Percentiles rank a stretch among this genome's conserved stretches.
Evolutionary conservation across 2,797 vertebrate genomes (phyloP).

Genomic region (Bradypodion ventrale): DNA sequence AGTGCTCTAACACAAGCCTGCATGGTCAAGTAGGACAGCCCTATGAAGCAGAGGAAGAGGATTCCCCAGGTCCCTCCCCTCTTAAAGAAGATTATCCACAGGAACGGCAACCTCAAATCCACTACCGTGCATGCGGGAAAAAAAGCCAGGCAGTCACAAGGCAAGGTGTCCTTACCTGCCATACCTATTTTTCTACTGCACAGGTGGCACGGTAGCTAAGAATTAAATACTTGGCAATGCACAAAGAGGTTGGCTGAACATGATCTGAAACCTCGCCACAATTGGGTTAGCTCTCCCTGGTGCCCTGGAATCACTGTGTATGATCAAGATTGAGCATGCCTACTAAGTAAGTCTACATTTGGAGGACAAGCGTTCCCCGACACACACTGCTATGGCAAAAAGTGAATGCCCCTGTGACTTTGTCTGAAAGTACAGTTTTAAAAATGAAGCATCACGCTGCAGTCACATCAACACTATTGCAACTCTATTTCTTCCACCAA

Average conservation of each 20-base stretch:
- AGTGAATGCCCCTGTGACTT: no score
- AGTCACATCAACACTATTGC: no score
- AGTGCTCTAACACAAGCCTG: rapidly evolving
- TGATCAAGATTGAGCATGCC: no score
- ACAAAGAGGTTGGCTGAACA: no score
- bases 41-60: neutral
- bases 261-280: neutral
- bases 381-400: no score
- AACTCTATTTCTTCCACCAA: no score
- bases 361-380: no score
- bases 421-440: neutral
- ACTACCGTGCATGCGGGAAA: rapidly evolving
- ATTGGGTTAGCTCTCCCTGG: no score
- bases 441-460: no score
- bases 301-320: no score
- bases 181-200: neutral
- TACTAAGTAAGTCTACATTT: no score
- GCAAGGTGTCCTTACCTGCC: neutral
- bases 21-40: rapidly evolving
- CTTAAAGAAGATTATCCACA: neutral
- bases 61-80: rapidly evolving
- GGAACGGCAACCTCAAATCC: neutral
- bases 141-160: neutral
- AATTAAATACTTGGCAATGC: neutral
- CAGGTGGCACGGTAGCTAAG: neutral